These are phyloP conservation scores for Diglossa cyanea DNA, from an alignment of 2,797 vertebrate species.

Conservation along the genomic window DNA sequence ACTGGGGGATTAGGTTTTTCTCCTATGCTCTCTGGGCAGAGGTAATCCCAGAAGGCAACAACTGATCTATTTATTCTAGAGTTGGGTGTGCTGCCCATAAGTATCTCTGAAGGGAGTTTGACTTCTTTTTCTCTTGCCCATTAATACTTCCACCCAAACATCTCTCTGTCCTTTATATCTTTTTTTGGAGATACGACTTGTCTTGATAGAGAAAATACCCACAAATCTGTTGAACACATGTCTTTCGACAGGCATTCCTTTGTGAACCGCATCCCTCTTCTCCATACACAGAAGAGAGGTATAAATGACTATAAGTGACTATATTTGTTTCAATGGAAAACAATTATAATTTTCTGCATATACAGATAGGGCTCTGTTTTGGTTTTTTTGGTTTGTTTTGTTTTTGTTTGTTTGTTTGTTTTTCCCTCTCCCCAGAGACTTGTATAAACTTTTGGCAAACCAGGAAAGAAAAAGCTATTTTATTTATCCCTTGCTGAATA, in stretches of 20 bases:
- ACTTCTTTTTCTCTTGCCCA: neutral
- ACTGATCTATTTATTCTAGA: neutral
- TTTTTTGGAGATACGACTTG: neutral
- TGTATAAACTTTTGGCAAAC: neutral
- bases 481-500: neutral
- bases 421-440: rapidly evolving
- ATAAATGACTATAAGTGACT: neutral
- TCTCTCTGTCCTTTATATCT: neutral
- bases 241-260: neutral
- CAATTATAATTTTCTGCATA: neutral
- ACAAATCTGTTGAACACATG: neutral
- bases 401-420: too few relatives aligned
- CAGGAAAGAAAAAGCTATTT: neutral
- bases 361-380: rapidly evolving
- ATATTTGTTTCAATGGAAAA: neutral
- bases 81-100: neutral
- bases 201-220: neutral
- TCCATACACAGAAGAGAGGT: neutral
- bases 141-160: neutral
- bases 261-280: neutral
- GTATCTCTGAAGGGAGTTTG: neutral
- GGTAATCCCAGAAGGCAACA: neutral
- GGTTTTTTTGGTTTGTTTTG: too few relatives aligned
- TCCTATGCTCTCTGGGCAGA: rapidly evolving
- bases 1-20: neutral